Evolutionary conservation across 2,888 invertebrate species (phyloP).

Genomic region (Drosophila peninsularis): DNA sequence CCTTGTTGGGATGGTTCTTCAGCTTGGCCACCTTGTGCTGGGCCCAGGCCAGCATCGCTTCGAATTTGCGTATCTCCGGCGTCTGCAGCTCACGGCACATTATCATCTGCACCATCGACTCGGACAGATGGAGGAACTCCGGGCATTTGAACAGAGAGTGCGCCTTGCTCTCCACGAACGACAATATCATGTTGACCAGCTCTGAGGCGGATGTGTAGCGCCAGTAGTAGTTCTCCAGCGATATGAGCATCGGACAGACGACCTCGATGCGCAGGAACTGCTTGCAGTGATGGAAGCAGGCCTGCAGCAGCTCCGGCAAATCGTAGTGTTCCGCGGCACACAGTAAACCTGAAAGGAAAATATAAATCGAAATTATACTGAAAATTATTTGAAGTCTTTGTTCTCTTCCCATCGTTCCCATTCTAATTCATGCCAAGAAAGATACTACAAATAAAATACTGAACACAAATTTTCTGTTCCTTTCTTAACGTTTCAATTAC

Average conservation of each 20-base stretch:
- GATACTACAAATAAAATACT: background rate
- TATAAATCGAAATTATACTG: background rate
- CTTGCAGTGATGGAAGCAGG: conserved; percentile 97
- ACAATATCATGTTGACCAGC: conserved; percentile 96
- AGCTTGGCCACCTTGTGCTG: conserved; percentile 89
- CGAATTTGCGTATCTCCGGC: conserved; percentile 95
- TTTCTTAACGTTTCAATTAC: background rate
- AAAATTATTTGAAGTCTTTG: background rate
- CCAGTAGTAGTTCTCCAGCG: conserved; percentile 97
- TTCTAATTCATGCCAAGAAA: too few relatives aligned
- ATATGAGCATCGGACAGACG: conserved; percentile 96
- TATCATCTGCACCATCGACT: conserved; percentile 97
- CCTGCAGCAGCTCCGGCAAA: conserved; percentile 95
- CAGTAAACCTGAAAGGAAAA: conserved; percentile 86
- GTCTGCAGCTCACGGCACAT: conserved; percentile 96
- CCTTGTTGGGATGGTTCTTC: conserved; percentile 91
- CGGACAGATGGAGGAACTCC: conserved; percentile 94
- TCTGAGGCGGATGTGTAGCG: conserved; percentile 97
- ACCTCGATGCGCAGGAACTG: conserved; percentile 96
- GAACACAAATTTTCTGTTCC: background rate
- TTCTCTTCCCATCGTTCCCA: background rate
- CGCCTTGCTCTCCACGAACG: conserved; percentile 94
- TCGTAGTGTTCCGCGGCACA: conserved; percentile 98
- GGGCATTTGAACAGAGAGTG: conserved; percentile 92
- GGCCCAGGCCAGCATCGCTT: conserved; percentile 96